These are phyloP conservation scores for Caenorhabditis briggsae DNA, from an alignment of 1,140 invertebrate species.

Conservation along the genomic window DNA sequence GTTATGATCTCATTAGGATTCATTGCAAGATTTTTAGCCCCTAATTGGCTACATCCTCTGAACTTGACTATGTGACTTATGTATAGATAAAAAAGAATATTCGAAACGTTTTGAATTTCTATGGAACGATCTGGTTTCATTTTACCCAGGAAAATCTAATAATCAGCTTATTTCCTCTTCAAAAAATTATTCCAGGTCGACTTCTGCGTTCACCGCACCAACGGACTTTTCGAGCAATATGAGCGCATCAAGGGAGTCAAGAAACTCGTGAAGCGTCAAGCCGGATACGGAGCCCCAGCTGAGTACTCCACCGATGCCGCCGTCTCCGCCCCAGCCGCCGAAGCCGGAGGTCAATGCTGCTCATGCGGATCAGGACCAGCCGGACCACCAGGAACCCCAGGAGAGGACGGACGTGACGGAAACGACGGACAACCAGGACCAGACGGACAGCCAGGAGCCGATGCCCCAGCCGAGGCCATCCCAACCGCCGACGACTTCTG, in stretches of 20 bases:
- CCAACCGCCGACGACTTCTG: conserved; percentile 65
- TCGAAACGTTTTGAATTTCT: no score
- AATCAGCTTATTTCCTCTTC: no score
- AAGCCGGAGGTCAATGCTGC: conserved; percentile 57
- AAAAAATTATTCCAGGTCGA: conserved; percentile 65
- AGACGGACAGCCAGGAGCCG: conserved; percentile 57
- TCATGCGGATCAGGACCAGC: conserved; percentile 58
- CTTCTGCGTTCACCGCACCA: conserved; percentile 71
- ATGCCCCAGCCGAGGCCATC: conserved; percentile 60
- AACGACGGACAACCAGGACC: conserved; percentile 65
- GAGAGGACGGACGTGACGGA: conserved; percentile 63
- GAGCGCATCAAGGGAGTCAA: conserved; percentile 59
- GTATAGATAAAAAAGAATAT: no score
- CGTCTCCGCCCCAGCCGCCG: conserved; percentile 20
- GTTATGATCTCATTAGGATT: no score
- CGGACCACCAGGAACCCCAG: conserved; percentile 62
- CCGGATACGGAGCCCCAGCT: conserved; percentile 58
- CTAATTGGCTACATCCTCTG: no score
- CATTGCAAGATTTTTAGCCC: no score
- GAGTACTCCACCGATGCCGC: conserved; percentile 54
- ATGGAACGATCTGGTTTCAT: no score
- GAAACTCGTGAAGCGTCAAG: conserved; percentile 55
- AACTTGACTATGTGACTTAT: no score
- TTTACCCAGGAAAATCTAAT: no score
- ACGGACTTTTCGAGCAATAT: conserved; percentile 65